Evolutionary conservation across 2,113 vertebrate genomes (phyloP).

Genomic region (Onychostoma macrolepis): DNA sequence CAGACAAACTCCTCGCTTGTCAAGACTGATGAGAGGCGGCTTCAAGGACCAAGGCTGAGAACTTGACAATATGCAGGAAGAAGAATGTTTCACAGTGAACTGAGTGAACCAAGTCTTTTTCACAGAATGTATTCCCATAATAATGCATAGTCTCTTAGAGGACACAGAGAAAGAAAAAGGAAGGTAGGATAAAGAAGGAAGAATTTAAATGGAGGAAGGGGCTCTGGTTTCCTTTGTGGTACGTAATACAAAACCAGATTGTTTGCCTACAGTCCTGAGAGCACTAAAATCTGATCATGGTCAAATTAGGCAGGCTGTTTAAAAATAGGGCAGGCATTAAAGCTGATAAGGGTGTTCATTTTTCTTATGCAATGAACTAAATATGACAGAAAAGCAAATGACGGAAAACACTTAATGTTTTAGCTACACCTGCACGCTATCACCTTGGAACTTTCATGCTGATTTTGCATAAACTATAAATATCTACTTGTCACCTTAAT

Average conservation of each 20-base stretch:
- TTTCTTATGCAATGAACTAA: neutral
- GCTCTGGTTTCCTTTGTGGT: conserved; percentile 22
- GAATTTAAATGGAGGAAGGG: conserved; percentile 49
- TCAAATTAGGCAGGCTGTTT: conserved; percentile 30
- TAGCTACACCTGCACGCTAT: neutral
- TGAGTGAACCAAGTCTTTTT: conserved; percentile 57
- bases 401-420: neutral
- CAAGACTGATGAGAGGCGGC: conserved; percentile 42
- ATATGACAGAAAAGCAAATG: neutral
- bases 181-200: conserved; percentile 23
- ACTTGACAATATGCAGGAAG: conserved; percentile 48
- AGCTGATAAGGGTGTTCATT: conserved; percentile 1
- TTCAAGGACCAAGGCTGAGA: conserved; percentile 50
- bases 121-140: conserved; percentile 45
- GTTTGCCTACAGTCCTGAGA: conserved; percentile 46
- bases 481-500: neutral
- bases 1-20: conserved; percentile 39
- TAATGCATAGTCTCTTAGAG: conserved; percentile 69
- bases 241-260: neutral
- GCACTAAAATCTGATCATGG: conserved; percentile 15
- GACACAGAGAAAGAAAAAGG: conserved; percentile 43
- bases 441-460: neutral
- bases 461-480: conserved; percentile 19
- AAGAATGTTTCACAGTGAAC: conserved; percentile 68
- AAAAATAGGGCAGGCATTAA: neutral